A percentile compares a stretch with the other conserved stretches of the same genome.
Conservation (phyloP, 2,797 vertebrate species). For the Sebastes umbrosus region DNA sequence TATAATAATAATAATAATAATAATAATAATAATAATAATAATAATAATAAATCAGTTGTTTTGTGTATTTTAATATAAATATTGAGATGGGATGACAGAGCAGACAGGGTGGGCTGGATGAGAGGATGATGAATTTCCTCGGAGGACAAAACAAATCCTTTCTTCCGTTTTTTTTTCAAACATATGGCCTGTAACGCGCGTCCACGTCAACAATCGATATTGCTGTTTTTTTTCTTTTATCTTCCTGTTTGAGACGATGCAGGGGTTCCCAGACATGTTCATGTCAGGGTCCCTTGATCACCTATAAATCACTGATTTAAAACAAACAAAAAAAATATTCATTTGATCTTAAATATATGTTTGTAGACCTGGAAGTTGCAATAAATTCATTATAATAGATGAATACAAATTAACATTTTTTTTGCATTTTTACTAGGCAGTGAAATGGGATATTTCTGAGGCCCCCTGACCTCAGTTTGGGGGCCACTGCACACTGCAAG, state of each 20-base stretch:
- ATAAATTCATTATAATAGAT: neutral
- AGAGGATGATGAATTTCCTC: slow-evolving; percentile 55
- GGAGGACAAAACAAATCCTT: slow-evolving; percentile 52
- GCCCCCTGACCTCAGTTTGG: neutral
- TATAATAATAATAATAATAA: neutral
- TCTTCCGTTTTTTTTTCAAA: slow-evolving; percentile 27
- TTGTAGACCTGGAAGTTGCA: neutral
- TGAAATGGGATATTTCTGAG: neutral
- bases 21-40: neutral
- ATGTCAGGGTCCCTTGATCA: neutral
- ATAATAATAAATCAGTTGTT: neutral
- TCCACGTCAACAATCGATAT: slow-evolving; percentile 75
- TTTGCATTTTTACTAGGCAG: neutral
- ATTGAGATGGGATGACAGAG: neutral
- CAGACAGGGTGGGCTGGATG: neutral
- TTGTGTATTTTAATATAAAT: neutral
- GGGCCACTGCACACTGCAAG: neutral
- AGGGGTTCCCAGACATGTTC: neutral
- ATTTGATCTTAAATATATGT: neutral
- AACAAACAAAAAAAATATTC: neutral
- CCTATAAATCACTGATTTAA: neutral
- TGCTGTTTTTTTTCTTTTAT: slow-evolving; percentile 18
- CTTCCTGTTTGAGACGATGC: neutral
- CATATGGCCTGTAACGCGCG: slow-evolving; percentile 44
- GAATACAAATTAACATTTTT: neutral